phyloP scores from a whole-genome alignment of 2,888 invertebrate genomes.

The Hylaea fasciaria region DNA sequence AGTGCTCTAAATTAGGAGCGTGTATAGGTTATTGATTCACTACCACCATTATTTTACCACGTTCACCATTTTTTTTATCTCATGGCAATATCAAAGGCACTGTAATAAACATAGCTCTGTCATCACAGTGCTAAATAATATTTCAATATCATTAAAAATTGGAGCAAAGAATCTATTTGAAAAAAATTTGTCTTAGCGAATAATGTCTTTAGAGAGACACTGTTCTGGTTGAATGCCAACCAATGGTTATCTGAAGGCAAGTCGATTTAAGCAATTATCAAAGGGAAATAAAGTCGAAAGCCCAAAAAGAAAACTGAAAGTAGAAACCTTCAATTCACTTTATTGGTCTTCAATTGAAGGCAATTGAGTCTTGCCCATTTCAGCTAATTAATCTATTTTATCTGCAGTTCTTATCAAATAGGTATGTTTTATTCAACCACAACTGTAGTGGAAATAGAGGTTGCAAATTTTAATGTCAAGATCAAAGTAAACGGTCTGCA shows the following conservation, averaged over 20 bases:
- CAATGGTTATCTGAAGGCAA: background rate
- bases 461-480: constrained; percentile 3
- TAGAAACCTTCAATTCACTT: constrained; percentile 4
- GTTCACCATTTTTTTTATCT: too few relatives aligned
- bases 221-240: background rate
- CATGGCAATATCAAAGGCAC: too few relatives aligned
- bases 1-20: too few relatives aligned
- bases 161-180: too few relatives aligned
- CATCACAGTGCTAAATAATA: too few relatives aligned
- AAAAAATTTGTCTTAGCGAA: background rate
- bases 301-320: constrained; percentile 2
- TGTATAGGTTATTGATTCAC: too few relatives aligned
- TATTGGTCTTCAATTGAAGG: constrained; percentile 35
- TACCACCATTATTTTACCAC: too few relatives aligned
- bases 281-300: background rate
- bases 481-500: constrained; percentile 35
- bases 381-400: constrained; percentile 68
- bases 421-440: too few relatives aligned
- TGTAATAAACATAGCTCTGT: too few relatives aligned
- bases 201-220: background rate
- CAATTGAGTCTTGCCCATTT: constrained; percentile 62
- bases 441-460: too few relatives aligned
- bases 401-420: constrained; percentile 13
- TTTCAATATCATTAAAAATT: too few relatives aligned
- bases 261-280: background rate